Evolutionary conservation across 2,797 vertebrate species (phyloP).

Genomic region (Morus bassanus): DNA sequence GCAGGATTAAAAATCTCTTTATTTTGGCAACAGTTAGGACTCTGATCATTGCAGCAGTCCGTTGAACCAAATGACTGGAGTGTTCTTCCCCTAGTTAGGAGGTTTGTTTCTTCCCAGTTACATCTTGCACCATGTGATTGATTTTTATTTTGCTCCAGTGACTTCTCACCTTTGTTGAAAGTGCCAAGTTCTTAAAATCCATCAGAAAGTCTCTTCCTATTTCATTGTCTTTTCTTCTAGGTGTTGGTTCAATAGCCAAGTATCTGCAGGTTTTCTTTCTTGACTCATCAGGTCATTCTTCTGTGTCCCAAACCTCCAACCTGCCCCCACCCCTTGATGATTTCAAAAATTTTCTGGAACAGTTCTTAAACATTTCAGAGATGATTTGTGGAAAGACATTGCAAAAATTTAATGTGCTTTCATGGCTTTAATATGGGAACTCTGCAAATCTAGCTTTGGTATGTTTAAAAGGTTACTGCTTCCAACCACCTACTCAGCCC

Average conservation of each 20-base stretch:
- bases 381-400: not conserved
- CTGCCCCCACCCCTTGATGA: too few species aligned
- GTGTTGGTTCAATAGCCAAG: not conserved
- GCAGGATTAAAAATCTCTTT: not conserved
- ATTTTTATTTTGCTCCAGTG: not conserved
- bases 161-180: not conserved
- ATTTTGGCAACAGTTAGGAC: not conserved
- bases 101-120: not conserved
- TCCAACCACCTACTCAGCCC: not conserved
- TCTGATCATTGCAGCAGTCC: not conserved
- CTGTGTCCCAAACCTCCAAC: not conserved
- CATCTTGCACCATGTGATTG: not conserved
- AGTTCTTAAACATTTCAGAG: not conserved
- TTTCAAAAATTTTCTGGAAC: not conserved
- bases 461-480: not conserved
- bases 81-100: not conserved
- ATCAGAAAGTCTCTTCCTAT: not conserved
- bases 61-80: not conserved
- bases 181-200: not conserved
- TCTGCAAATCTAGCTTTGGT: not conserved
- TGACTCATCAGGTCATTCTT: not conserved
- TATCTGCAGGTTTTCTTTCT: not conserved
- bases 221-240: not conserved
- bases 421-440: not conserved
- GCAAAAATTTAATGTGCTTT: not conserved